Evolutionary conservation across 2,888 invertebrate species (phyloP), one percentile per base, ranked within the genome.

Genomic region (Drosophila limbata): DNA sequence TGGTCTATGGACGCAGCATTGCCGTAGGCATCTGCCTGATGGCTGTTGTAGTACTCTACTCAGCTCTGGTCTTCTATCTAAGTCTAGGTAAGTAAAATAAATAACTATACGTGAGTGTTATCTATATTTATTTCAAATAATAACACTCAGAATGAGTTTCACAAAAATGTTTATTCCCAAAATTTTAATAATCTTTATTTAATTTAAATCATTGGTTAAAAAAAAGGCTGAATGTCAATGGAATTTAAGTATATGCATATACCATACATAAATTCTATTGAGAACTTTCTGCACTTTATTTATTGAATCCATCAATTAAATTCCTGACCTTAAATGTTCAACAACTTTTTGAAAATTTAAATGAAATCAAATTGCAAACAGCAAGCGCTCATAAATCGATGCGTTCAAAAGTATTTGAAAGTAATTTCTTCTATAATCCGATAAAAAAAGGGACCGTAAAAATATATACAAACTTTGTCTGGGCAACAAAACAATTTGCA

Each of bases 1-100:
- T 92, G 91, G 91, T 92, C 60, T 92, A 92, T 77, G 90, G 90
- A 70, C 81, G 92, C 19, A 92, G 92, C 73, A 92, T 93, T 56
- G 84, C 90, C 19, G 92, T 91, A 76, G 93, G 92, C 74, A 81
- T 89, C 61, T 78, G 90, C 69, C 85, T 92, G 75, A 73, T 92
- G 69, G 72, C 84, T 66, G 76, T 91, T 66, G 84, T 92, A 64
- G 68, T 92, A 64, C 60, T 91, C 37, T 77, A 92, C 60, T 91
- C 92, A 51, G 90, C 80, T 35, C 59, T 92, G 50, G 92, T 92
- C 68, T 93, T 91, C 72, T 92, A 91, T 74, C 80, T 92, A 51
- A 93, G 93, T 79, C 77, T 92, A 81, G 93, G 92, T 93, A 80
- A 90, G 92, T 76, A 13, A 2, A 10, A 15, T 28, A 10, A 3